Evolutionary conservation across 2,888 invertebrate genomes (phyloP), one percentile per base, ranked within the genome.

Genomic region (Oscheius sp.): DNA sequence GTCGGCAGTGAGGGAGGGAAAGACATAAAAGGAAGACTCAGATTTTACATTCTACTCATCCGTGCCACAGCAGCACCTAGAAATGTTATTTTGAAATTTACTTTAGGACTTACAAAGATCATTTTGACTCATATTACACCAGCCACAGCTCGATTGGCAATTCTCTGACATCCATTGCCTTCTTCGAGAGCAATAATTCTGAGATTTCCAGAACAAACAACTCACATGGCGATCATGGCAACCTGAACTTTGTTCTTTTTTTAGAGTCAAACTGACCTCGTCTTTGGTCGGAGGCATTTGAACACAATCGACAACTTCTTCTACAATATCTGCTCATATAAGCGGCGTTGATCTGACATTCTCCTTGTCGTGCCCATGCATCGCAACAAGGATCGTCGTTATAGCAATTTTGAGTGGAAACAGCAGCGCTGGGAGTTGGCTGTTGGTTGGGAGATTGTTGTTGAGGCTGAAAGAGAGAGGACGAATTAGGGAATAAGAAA

Each of bases 381-480:
- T 75, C 71, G 65, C 85, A 85, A 74, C 85, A 85, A 10, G 85
- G 85, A 73, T 85, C 84, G 63, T 83, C 83, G 72, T 84, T 84
- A 74, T 79, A 82, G 74, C 84, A 84, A 48, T 78, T 81, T 20
- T 58, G 31, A n/a, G 20, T 48, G n/a, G n/a, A n/a, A n/a, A n/a
- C n/a, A 12, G 52, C 33, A 5, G 55, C 58, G n/a, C 6, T 31
- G n/a, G 63, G 72, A 48, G 50, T 48, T 10, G 68, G 65, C 50
- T 65, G 71, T 29, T 34, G 69, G 20, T 45, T 8, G 8, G 20
- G 15, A 57, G 15, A 42, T 53, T 53, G 72, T 23, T 42, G 69
- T 34, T 48, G 48, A 23, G 48, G 48, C 42, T 57, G 37, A 48
- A 48, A 12, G 3, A 20, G 20, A 20, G 48, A 10, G n/a, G 45